A percentile compares a stretch with the other conserved stretches of the same genome.
Evolutionary conservation across 1,140 invertebrate genomes (phyloP).

Genomic region (Arion vulgaris): DNA sequence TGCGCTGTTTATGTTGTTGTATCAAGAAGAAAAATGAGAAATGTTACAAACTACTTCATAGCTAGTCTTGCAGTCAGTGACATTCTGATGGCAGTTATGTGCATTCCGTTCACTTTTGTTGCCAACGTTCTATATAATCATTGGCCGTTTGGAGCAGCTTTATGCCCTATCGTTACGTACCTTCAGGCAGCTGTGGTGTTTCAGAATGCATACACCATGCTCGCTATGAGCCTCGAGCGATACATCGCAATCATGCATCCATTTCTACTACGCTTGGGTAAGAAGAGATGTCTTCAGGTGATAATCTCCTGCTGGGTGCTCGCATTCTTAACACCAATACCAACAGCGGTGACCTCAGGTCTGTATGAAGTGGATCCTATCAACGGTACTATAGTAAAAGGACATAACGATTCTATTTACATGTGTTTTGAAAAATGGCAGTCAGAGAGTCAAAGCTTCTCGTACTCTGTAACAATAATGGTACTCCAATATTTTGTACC

Average conservation of each 20-base stretch:
- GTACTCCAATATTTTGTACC: slow-evolving; percentile 90
- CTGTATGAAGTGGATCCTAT: slow-evolving; percentile 46
- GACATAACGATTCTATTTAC: slow-evolving; percentile 13
- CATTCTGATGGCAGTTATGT: slow-evolving; percentile 92
- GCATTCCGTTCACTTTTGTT: slow-evolving; percentile 93
- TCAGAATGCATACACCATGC: slow-evolving; percentile 92
- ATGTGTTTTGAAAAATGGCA: slow-evolving; percentile 65
- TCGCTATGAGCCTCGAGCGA: slow-evolving; percentile 96
- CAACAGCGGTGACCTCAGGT: slow-evolving; percentile 81
- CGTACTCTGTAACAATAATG: slow-evolving; percentile 85
- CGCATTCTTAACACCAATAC: slow-evolving; percentile 85
- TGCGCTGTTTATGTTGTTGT: slow-evolving; percentile 92
- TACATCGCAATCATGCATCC: slow-evolving; percentile 95
- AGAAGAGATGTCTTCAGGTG: slow-evolving; percentile 80
- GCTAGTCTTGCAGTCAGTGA: slow-evolving; percentile 95
- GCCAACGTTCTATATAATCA: slow-evolving; percentile 87
- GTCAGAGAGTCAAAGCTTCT: slow-evolving; percentile 74
- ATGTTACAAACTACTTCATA: slow-evolving; percentile 96
- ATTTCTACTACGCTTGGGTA: slow-evolving; percentile 83
- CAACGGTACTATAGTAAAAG: no score
- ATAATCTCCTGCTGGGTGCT: slow-evolving; percentile 85
- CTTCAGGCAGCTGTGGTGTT: slow-evolving; percentile 96
- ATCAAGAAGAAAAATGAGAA: slow-evolving; percentile 87
- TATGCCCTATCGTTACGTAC: slow-evolving; percentile 89
- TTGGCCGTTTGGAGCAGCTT: slow-evolving; percentile 92